Conservation (phyloP, 2,888 invertebrate species). For the Hartigia nigra region DNA sequence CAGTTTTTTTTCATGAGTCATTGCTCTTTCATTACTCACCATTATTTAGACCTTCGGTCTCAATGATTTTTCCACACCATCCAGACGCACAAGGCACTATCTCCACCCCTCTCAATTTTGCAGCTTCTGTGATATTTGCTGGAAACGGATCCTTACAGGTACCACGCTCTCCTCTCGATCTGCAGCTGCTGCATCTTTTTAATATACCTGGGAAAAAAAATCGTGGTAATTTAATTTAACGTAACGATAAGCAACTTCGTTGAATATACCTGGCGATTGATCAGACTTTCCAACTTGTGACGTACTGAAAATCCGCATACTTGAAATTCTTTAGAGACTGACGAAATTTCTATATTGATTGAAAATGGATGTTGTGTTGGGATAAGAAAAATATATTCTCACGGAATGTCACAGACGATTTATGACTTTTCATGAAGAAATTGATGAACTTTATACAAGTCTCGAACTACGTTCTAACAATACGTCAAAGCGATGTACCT, state of each 20-base stretch:
- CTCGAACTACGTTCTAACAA: not conserved
- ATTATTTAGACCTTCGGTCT: conserved; percentile 81
- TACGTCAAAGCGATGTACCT: not conserved
- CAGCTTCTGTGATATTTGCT: conserved; percentile 81
- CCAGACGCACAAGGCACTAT: conserved; percentile 87
- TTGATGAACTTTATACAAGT: not conserved
- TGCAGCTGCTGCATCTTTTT: conserved; percentile 83
- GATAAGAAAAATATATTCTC: not conserved
- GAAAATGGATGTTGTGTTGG: not conserved
- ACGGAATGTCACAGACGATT: not conserved
- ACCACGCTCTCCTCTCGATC: conserved; percentile 88
- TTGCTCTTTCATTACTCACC: conserved; percentile 68
- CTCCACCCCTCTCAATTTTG: conserved; percentile 77
- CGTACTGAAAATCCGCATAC: not conserved
- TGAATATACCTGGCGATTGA: not conserved
- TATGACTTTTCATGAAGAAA: not conserved
- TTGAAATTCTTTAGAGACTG: not conserved
- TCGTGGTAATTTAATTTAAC: not conserved
- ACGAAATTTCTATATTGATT: not conserved
- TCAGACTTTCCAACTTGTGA: not conserved
- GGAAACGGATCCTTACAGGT: conserved; percentile 89
- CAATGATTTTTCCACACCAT: conserved; percentile 93
- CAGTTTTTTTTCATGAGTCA: conserved; percentile 9
- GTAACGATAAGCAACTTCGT: not conserved
- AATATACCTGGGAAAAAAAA: conserved; percentile 72